Evolutionary conservation across 2,888 invertebrate species (phyloP).

Genomic region (Tinea trinotella): DNA sequence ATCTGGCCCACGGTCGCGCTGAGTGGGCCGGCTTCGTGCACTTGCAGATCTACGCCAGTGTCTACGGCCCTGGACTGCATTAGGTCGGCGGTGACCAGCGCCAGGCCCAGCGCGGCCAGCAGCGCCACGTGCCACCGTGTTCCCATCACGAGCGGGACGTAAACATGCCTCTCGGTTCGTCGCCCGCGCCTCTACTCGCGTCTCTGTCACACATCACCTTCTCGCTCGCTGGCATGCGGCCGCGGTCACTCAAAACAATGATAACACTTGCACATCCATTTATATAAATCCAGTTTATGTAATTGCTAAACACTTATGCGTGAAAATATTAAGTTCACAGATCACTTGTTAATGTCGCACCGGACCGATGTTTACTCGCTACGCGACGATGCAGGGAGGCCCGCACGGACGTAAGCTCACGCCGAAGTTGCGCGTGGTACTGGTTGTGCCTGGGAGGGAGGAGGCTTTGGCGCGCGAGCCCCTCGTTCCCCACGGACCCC

Average conservation of each 20-base stretch:
- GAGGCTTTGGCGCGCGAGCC: slow-evolving; percentile 54
- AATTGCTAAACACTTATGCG: slow-evolving; percentile 1
- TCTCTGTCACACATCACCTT: slow-evolving; percentile 9
- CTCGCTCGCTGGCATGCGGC: slow-evolving; percentile 23
- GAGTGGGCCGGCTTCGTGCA: slow-evolving; percentile 87
- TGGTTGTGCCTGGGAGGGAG: slow-evolving; percentile 56
- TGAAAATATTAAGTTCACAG: slow-evolving; percentile 2
- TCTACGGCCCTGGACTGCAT: slow-evolving; percentile 93
- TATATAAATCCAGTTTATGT: neutral
- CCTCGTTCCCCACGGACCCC: slow-evolving; percentile 42
- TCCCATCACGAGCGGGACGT: slow-evolving; percentile 39
- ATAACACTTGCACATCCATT: slow-evolving; percentile 40
- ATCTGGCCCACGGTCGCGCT: slow-evolving; percentile 91
- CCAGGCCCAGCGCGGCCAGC: slow-evolving; percentile 49
- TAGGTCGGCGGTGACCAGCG: slow-evolving; percentile 64
- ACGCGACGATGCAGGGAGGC: slow-evolving; percentile 27
- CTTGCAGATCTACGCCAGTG: slow-evolving; percentile 87
- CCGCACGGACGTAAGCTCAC: slow-evolving; percentile 39
- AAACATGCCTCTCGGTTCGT: slow-evolving; percentile 19
- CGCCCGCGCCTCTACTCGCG: slow-evolving; percentile 16
- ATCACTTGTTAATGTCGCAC: slow-evolving; percentile 1
- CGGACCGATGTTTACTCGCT: slow-evolving; percentile 26
- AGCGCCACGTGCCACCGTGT: slow-evolving; percentile 41
- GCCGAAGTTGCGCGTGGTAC: slow-evolving; percentile 56
- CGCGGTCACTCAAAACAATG: slow-evolving; percentile 68